Evolutionary conservation across 2,113 vertebrate species (phyloP).

Genomic region (Channa argus): DNA sequence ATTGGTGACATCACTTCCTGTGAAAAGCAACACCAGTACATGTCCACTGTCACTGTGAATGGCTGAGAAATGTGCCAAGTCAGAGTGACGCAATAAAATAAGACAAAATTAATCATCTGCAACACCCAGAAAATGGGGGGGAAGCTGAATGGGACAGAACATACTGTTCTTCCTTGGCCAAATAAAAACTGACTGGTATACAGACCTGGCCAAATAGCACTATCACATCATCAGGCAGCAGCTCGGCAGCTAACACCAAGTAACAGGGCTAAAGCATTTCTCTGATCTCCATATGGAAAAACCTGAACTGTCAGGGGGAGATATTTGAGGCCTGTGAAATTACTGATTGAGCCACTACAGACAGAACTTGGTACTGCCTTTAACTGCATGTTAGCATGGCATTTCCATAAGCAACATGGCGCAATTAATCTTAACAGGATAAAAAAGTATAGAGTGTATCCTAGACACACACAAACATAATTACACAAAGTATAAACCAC

Average conservation of each 20-base stretch:
- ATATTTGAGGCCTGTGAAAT: conserved; percentile 46
- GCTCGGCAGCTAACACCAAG: conserved; percentile 43
- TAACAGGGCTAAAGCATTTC: conserved; percentile 47
- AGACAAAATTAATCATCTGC: conserved; percentile 20
- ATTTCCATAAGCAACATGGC: conserved; percentile 5
- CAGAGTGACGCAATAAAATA: conserved; percentile 30
- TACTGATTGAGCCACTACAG: conserved; percentile 25
- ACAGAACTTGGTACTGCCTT: neutral
- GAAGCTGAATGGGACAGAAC: conserved; percentile 30
- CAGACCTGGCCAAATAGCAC: conserved; percentile 37
- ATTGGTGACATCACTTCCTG: conserved; percentile 78
- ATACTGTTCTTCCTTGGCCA: conserved; percentile 38
- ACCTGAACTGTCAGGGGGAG: conserved; percentile 52
- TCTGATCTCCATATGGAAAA: conserved; percentile 54
- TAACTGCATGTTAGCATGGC: neutral
- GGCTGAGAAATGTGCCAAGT: conserved; percentile 49
- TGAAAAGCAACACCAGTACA: conserved; percentile 60
- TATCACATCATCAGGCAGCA: conserved; percentile 60
- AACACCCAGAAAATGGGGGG: conserved; percentile 10
- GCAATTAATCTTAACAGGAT: conserved; percentile 7
- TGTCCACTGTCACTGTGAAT: conserved; percentile 30
- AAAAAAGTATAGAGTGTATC: conserved; percentile 10
- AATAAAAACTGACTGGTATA: conserved; percentile 42
- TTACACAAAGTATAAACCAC: conserved; percentile 15
- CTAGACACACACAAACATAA: neutral